These are phyloP conservation scores for Galleria mellonella DNA, from an alignment of 1,140 invertebrate species.

Conservation along the genomic window DNA sequence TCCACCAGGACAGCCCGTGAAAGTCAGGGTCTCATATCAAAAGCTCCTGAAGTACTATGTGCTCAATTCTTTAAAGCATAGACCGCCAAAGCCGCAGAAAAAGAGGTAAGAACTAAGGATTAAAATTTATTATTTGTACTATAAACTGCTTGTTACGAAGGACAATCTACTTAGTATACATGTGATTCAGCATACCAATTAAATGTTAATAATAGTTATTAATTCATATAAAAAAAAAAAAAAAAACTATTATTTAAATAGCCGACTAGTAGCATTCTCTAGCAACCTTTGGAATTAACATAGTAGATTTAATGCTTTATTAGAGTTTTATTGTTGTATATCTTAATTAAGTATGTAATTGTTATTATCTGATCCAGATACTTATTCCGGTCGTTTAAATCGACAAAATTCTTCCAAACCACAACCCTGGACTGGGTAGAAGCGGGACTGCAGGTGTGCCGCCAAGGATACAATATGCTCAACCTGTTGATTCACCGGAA, in stretches of 20 bases:
- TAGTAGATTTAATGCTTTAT: too few species aligned
- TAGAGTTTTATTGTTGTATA: background rate
- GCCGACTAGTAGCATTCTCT: too few species aligned
- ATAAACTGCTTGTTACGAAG: too few species aligned
- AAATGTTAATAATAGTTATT: too few species aligned
- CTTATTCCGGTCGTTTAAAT: constrained; percentile 98
- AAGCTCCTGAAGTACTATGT: constrained; percentile 99
- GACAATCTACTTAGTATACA: too few species aligned
- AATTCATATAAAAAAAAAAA: too few species aligned
- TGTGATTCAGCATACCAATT: too few species aligned
- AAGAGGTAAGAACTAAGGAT: constrained; percentile 81
- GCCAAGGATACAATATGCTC: constrained; percentile 99
- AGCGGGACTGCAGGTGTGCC: constrained; percentile 97
- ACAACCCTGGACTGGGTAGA: constrained; percentile 99
- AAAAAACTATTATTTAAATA: too few species aligned
- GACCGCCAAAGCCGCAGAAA: constrained; percentile 98
- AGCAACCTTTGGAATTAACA: too few species aligned
- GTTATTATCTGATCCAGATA: constrained; percentile 73
- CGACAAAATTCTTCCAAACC: constrained; percentile 99
- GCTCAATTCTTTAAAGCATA: constrained; percentile 97
- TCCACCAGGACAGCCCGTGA: constrained; percentile 98
- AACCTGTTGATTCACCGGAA: constrained; percentile 99
- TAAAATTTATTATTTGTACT: constrained; percentile 1
- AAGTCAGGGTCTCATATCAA: constrained; percentile 99
- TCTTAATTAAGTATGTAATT: background rate